Evolutionary conservation across 2,113 vertebrate species (phyloP).

Genomic region (Emydura subglobosa): DNA sequence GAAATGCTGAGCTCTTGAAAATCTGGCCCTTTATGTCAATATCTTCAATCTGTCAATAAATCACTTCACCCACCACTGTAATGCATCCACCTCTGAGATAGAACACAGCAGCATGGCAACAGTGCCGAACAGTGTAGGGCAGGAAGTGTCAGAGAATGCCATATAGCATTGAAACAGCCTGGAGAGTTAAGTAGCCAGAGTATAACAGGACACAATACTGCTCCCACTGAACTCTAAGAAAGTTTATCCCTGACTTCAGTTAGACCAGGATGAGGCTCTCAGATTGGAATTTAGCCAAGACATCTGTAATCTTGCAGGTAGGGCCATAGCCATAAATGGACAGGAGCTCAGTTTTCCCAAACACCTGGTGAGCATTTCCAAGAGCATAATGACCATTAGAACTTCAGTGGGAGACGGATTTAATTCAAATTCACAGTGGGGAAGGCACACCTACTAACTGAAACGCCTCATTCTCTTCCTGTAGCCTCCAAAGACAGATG

Average conservation of each 20-base stretch:
- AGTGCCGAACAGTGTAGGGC: background rate
- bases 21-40: fast-evolving
- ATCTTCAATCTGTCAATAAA: background rate
- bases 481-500: background rate
- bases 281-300: background rate
- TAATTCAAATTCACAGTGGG: background rate
- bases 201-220: background rate
- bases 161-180: background rate
- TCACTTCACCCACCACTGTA: background rate
- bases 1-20: background rate
- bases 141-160: background rate
- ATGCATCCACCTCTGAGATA: background rate
- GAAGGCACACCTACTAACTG: background rate
- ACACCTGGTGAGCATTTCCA: background rate
- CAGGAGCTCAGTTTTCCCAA: background rate
- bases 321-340: background rate
- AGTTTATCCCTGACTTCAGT: background rate
- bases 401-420: background rate
- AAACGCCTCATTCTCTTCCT: background rate
- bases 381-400: background rate
- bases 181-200: background rate
- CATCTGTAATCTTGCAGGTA: background rate
- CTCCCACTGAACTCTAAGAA: background rate
- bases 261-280: background rate
- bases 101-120: background rate